A percentile compares a stretch with the other conserved stretches of the same genome.
These are phyloP conservation scores for Plagodis dolabraria DNA, from an alignment of 2,888 invertebrate genomes.

Conservation along the genomic window DNA sequence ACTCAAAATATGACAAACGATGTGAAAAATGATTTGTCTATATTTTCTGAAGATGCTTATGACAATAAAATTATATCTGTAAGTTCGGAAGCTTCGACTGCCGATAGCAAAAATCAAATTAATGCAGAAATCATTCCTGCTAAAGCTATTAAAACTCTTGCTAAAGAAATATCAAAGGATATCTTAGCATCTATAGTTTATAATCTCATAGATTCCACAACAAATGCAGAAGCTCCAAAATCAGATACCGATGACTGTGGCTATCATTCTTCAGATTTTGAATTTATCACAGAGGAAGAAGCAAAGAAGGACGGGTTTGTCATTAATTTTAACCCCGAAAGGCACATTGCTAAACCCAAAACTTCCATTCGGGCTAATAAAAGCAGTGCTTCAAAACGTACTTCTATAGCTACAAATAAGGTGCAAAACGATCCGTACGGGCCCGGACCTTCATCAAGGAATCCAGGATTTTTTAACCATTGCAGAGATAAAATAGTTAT, in stretches of 20 bases:
- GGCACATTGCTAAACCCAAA: background rate
- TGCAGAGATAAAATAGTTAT: background rate
- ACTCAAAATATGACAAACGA: background rate
- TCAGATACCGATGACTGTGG: slow-evolving; percentile 40
- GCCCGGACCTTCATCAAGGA: slow-evolving; percentile 2
- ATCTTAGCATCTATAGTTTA: background rate
- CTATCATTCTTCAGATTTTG: slow-evolving; percentile 72
- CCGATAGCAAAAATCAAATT: no score
- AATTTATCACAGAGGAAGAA: slow-evolving; percentile 68
- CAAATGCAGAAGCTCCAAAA: background rate
- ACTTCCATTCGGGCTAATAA: background rate
- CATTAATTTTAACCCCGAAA: slow-evolving; percentile 28
- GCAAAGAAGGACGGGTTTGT: slow-evolving; percentile 49
- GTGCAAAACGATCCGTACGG: slow-evolving; percentile 3
- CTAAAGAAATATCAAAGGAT: background rate
- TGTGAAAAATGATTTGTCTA: background rate
- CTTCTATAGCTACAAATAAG: background rate
- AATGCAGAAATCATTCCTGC: no score
- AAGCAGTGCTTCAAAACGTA: background rate
- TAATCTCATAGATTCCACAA: background rate
- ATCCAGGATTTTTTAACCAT: background rate
- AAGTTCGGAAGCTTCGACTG: background rate
- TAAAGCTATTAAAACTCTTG: background rate
- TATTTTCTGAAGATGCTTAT: background rate
- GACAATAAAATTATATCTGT: background rate